These are phyloP conservation scores for Terrapene triunguis DNA, from an alignment of 2,113 vertebrate genomes.

Conservation along the genomic window DNA sequence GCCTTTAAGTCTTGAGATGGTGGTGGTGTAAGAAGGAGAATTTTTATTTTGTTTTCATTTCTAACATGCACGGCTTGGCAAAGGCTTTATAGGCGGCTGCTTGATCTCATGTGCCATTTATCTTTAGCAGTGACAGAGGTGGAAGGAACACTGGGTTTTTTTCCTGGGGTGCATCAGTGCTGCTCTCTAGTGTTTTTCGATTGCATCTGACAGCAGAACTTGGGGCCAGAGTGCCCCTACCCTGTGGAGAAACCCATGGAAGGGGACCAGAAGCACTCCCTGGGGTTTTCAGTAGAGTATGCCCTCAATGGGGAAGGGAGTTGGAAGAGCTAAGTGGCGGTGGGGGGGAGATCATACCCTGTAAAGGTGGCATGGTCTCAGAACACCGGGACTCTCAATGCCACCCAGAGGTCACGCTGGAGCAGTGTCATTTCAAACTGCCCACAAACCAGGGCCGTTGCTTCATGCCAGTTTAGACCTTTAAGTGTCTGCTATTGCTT, in stretches of 20 bases:
- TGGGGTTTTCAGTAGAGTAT: fast-evolving
- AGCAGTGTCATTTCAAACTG: fast-evolving
- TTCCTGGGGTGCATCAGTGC: neutral
- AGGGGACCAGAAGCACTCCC: neutral
- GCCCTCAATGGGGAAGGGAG: neutral
- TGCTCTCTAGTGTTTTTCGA: neutral
- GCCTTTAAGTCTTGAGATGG: conserved; percentile 48
- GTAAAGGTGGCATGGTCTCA: neutral
- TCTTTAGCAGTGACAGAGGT: neutral
- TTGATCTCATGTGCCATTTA: neutral
- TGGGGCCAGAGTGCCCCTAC: neutral
- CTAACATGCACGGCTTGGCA: neutral
- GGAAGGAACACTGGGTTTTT: neutral
- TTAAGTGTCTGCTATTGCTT: neutral
- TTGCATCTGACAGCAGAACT: neutral
- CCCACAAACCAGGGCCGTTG: fast-evolving
- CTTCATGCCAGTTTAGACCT: neutral
- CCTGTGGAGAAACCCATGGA: neutral
- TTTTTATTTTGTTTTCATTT: conserved; percentile 4
- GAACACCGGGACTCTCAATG: neutral
- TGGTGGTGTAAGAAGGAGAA: conserved; percentile 49
- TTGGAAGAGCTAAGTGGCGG: neutral
- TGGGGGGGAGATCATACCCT: neutral
- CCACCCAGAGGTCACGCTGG: neutral
- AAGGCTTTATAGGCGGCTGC: neutral